Conservation (phyloP, 2,888 invertebrate genomes). For the Drosophila mulleri region DNA sequence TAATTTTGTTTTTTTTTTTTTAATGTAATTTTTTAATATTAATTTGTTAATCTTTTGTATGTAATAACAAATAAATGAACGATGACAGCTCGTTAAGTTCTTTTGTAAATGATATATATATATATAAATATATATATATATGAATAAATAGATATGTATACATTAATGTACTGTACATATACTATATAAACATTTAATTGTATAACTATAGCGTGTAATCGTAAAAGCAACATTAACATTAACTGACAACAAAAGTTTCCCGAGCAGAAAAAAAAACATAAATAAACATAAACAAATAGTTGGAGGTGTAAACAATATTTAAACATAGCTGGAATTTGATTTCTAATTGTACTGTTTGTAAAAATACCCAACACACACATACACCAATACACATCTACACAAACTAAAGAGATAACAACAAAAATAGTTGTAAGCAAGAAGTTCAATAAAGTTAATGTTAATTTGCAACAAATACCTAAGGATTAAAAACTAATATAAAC, state of each 20-base stretch:
- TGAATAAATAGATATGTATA: conserved; percentile 50
- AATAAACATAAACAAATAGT: conserved; percentile 23
- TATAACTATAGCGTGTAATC: conserved; percentile 66
- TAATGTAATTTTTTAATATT: conserved; percentile 30
- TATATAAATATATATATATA: conserved; percentile 29
- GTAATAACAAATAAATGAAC: conserved; percentile 39
- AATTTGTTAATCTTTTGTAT: conserved; percentile 48
- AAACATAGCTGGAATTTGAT: conserved; percentile 46
- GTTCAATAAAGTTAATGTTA: conserved; percentile 49
- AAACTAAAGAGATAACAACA: conserved; percentile 18
- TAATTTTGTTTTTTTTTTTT: conserved; percentile 33
- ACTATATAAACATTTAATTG: conserved; percentile 55
- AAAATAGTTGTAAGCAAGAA: conserved; percentile 20
- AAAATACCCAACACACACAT: conserved; percentile 31
- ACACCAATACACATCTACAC: conserved; percentile 1
- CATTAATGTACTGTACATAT: conserved; percentile 56
- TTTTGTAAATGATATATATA: conserved; percentile 66
- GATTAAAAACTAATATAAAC: conserved; percentile 21
- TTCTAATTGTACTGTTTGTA: conserved; percentile 55
- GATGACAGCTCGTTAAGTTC: conserved; percentile 40
- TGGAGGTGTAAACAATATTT: conserved; percentile 26
- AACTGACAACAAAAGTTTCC: conserved; percentile 49
- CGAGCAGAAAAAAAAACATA: not conserved
- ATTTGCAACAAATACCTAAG: conserved; percentile 51
- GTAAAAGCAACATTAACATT: conserved; percentile 44